Evolutionary conservation across 2,797 vertebrate species (phyloP), one percentile per base, ranked within the genome.

Genomic region (Sebastes iracundus): DNA sequence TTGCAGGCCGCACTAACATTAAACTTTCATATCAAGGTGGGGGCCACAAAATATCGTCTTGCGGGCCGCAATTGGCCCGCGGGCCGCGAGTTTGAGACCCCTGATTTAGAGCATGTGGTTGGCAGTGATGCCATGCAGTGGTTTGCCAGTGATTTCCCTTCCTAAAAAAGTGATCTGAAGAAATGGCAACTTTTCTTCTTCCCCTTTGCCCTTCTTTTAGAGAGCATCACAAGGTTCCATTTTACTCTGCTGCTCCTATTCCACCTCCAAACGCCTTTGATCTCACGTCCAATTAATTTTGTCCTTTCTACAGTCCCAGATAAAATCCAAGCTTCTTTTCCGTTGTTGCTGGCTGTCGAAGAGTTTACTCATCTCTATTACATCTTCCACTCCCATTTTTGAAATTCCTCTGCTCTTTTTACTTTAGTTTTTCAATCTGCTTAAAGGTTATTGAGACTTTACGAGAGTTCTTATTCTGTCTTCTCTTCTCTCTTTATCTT

Each of bases 211-310:
- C n/a, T 76, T 66, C 32, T 56, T 75, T 68, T 69, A 55, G 69
- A 66, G 13, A 56, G 35, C 33, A 77, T 60, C 76, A 23, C 64
- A 33, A 71, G 52, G 60, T 72, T 76, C 52, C 46, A 77, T 79
- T 86, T 84, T 55, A 59, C 35, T 79, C 64, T 73, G 73, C 64
- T 75, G 73, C 72, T 75, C 61, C 66, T 66, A 7, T 64, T 85
- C 64, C 68, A 84, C 68, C 84, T 79, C 14, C 63, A 73, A 83
- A 84, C 55, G 52, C 38, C 63, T 90, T 90, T 90, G 79, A 92
- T 90, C 83, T 87, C 79, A 27, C 5, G 13, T 60, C 77, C 86
- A 88, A 85, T 90, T 90, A 85, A 87, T 85, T 88, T 64, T 49
- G 74, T 86, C 83, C 74, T 82, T 76, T 87, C 66, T 56, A 72